Base-by-base conservation (phyloP, 37 sponge, comb jelly and placozoan genomes). In the Beroe ovata region DNA sequence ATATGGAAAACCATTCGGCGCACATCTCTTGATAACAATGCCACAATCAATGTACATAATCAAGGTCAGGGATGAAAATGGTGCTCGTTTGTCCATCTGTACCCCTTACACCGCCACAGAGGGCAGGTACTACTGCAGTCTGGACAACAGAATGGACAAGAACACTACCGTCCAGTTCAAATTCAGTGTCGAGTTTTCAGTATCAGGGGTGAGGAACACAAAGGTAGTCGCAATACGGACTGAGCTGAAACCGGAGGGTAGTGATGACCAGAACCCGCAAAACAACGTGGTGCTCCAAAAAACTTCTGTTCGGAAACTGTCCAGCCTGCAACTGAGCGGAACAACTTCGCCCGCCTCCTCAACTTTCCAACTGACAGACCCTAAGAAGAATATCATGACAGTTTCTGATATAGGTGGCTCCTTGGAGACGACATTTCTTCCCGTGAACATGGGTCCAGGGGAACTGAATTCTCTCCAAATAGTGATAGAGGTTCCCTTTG, bases 41-140 rank as follows among this genome's bases (percentile, higher is more conserved):
- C 84, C 84, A 6, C 36, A 30, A 1, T 42, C 54, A 38, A 42
- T 77, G 54, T 42, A 77, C 28, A 41, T 77, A 0, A 23, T 19
- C 6, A 16, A 1, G 41, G 84, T 77, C 16, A 38, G 84, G 33
- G 84, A 36, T 11, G 84, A 1, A 0, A 36, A 77, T 35, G 84
- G 84, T 6, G 38, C 84, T 6, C 21, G 28, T n/a, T 29, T 77
- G 22, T 77, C 84, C 0, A 77, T 77, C 41, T 77, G 84, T 20
- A 77, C 84, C 41, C 69, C 69, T 37, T 66, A 29, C 69, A 19
- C 47, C 0, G 23, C 33, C 8, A 39, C 8, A 23, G 84, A 77
- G 84, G 84, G 84, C 47, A 38, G 38, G 36, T 77, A 77, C 38
- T 77, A 40, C 84, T 77, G 84, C 33, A 54, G 84, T 23, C 47